Evolutionary conservation across 2,888 invertebrate species (phyloP).

Genomic region (Tineola bisselliella): DNA sequence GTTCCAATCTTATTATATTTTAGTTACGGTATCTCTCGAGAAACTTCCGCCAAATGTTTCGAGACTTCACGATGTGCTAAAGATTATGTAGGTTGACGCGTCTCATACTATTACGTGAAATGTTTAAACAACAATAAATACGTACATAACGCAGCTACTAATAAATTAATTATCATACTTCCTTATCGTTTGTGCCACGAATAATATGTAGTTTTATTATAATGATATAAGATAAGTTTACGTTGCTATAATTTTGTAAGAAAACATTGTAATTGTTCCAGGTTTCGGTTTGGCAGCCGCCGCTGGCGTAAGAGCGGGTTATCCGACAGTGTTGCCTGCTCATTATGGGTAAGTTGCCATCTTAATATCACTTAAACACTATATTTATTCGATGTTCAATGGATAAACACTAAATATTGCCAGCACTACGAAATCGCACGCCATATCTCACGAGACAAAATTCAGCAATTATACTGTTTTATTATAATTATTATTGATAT

Average conservation of each 20-base stretch:
- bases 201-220: neutral
- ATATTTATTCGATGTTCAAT: conserved; percentile 56
- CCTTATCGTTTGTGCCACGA: neutral
- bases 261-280: conserved; percentile 40
- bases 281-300: conserved; percentile 58
- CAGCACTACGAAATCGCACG: conserved; percentile 60
- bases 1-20: conserved; percentile 57
- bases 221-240: no score
- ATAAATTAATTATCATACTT: neutral
- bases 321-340: conserved; percentile 79
- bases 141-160: neutral
- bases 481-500: neutral
- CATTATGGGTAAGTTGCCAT: conserved; percentile 83
- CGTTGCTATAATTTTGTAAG: no score
- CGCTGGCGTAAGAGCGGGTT: conserved; percentile 76
- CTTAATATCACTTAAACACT: conserved; percentile 23
- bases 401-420: conserved; percentile 63
- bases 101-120: neutral
- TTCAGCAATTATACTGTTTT: conserved; percentile 35
- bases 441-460: conserved; percentile 68
- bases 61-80: neutral
- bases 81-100: neutral
- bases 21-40: conserved; percentile 43
- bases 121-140: neutral
- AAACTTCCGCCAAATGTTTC: conserved; percentile 45